Base-by-base conservation (phyloP, 2,797 vertebrate genomes). In the Liparis tanakae region DNA sequence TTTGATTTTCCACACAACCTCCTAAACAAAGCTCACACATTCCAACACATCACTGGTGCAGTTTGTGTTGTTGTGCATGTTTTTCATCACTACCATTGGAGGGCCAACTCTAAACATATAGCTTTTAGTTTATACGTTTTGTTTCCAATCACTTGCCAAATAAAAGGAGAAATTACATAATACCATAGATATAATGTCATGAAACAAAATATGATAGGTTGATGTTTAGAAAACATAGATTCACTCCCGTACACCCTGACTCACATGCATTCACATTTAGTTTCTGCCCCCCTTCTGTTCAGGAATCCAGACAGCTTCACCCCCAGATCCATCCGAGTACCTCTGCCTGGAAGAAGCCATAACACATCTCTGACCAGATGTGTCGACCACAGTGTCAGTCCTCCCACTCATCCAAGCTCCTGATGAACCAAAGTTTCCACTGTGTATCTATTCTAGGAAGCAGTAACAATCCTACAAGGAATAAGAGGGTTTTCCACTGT, bases 391-490 rank as follows among this genome's bases (percentile, higher is more conserved):
- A 44, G 67, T 84, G 79, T 80, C 72, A 61, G 43, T 34, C 63
- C 43, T 39, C 66, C 76, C 76, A 41, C 64, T 67, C 63, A 75
- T 75, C 56, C 44, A 60, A 69, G 65, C 55, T 68, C 17, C 63
- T 5, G 57, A 80, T 73, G 63, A 58, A 34, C 71, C 46, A 78
- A 68, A 72, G 34, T 83, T 90, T 87, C 83, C 88, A 88, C 72
- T 53, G 68, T 83, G 70, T 8, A 22, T 82, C 85, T 90, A 91
- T 92, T 92, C 91, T 74, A 63, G 79, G 89, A 86, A 90, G 63
- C 69, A 67, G 30, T 63, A 76, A 78, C 33, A 62, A 67, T 77
- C 72, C 87, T 18, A n/a, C 22, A 17, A 83, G 84, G 88, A 76
- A 76, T 80, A 33, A 67, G 3, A 55, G 20, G 50, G 44, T 76